A percentile compares a stretch with the other conserved stretches of the same genome.
Conservation (phyloP, 2,113 vertebrate species). For the Lophura nycthemera region DNA sequence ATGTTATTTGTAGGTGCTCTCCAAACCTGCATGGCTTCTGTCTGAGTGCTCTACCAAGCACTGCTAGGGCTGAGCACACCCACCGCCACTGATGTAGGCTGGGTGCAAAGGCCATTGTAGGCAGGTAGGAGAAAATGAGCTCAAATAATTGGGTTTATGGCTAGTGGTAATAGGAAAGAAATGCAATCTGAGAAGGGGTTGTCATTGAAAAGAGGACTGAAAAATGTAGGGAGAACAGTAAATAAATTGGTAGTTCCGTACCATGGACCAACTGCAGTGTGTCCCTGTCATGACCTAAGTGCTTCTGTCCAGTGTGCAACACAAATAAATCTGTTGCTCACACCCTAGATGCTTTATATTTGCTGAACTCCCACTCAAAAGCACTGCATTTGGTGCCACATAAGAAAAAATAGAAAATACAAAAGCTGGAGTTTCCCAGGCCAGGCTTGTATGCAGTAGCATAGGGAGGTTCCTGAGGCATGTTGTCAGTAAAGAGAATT, state of each 20-base stretch:
- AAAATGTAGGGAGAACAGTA: neutral
- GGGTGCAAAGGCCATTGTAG: neutral
- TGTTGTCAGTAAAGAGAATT: neutral
- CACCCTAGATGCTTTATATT: neutral
- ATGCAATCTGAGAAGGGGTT: neutral
- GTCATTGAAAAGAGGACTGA: neutral
- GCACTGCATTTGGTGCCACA: neutral
- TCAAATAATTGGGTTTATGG: neutral
- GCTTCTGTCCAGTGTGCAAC: neutral
- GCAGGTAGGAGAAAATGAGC: neutral
- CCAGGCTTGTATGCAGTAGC: neutral
- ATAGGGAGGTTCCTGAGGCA: neutral
- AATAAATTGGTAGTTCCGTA: neutral
- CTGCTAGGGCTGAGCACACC: neutral
- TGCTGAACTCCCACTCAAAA: neutral
- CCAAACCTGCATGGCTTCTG: neutral
- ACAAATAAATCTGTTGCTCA: neutral
- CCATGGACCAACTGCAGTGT: rapidly evolving
- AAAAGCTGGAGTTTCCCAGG: neutral
- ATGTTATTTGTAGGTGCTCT: neutral
- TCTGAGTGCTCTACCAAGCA: neutral
- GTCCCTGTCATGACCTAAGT: too few relatives aligned
- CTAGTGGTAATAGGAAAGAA: rapidly evolving
- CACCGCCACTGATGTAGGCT: rapidly evolving
- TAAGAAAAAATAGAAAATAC: neutral